Evolutionary conservation across 2,797 vertebrate species (phyloP).

Genomic region (Sus cebifrons): DNA sequence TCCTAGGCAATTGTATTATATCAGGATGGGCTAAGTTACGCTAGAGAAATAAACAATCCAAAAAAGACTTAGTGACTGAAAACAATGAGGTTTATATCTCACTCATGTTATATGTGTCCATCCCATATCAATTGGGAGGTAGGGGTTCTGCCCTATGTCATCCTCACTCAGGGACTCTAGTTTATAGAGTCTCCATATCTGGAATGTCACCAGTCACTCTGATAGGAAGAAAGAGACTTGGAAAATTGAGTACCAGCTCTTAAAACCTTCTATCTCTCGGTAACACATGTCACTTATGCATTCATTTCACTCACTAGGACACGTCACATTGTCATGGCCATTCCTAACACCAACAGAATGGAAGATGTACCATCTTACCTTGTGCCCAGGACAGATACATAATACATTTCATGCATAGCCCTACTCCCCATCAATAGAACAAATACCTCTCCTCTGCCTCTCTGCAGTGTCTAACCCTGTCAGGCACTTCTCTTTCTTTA

Average conservation of each 20-base stretch:
- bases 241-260: not conserved
- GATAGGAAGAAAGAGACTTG: not conserved
- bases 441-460: not conserved
- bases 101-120: not conserved
- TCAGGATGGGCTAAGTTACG: not conserved
- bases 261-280: not conserved
- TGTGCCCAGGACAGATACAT: not conserved
- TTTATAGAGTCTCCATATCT: not conserved
- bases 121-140: not conserved
- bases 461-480: not conserved
- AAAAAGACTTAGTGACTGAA: not conserved
- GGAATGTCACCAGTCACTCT: not conserved
- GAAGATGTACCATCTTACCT: not conserved
- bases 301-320: not conserved
- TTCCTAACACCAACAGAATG: not conserved
- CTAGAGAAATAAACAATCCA: slow-evolving; percentile 21
- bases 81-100: slow-evolving; percentile 21
- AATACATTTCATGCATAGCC: not conserved
- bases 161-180: not conserved
- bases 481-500: not conserved
- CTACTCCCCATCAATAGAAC: not conserved
- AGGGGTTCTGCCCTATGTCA: not conserved
- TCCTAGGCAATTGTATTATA: not conserved
- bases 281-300: not conserved
- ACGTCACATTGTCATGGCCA: not conserved